Percentiles rank a stretch among this genome's conserved stretches.
phyloP scores from a whole-genome alignment of 2,113 vertebrate species.

The Gracilinanus agilis region DNA sequence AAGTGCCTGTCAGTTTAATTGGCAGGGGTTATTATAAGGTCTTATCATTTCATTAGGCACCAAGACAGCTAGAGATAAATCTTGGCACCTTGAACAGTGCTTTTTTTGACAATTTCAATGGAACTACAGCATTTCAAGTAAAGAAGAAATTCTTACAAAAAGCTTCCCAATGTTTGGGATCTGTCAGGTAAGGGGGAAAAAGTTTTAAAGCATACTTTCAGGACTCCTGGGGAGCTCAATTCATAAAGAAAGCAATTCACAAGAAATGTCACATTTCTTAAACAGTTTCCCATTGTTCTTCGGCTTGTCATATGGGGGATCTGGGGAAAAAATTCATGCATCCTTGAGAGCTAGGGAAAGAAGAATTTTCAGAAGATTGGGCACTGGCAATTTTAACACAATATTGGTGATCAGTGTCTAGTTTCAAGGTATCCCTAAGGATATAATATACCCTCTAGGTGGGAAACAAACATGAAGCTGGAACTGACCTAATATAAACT shows the following conservation, averaged over 20 bases:
- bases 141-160: constrained; percentile 61
- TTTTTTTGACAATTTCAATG: constrained; percentile 65
- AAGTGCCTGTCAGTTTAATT: constrained; percentile 5
- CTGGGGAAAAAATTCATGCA: constrained; percentile 30
- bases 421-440: not conserved
- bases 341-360: not conserved
- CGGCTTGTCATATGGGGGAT: not conserved
- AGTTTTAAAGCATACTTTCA: constrained; percentile 60
- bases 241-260: constrained; percentile 45
- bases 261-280: constrained; percentile 45
- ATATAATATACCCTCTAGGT: not conserved
- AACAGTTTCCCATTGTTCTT: constrained; percentile 58
- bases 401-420: not conserved
- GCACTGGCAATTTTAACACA: not conserved
- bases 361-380: not conserved
- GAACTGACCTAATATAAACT: not conserved
- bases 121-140: constrained; percentile 32
- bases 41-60: constrained; percentile 50
- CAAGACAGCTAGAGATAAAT: constrained; percentile 52
- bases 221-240: constrained; percentile 41
- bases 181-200: constrained; percentile 10
- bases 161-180: constrained; percentile 29
- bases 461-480: not conserved
- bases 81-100: constrained; percentile 17
- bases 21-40: constrained; percentile 10